Percentiles rank a stretch among this genome's conserved stretches.
phyloP scores from a whole-genome alignment of 2,888 invertebrate species.

The Oscheius sp. region DNA sequence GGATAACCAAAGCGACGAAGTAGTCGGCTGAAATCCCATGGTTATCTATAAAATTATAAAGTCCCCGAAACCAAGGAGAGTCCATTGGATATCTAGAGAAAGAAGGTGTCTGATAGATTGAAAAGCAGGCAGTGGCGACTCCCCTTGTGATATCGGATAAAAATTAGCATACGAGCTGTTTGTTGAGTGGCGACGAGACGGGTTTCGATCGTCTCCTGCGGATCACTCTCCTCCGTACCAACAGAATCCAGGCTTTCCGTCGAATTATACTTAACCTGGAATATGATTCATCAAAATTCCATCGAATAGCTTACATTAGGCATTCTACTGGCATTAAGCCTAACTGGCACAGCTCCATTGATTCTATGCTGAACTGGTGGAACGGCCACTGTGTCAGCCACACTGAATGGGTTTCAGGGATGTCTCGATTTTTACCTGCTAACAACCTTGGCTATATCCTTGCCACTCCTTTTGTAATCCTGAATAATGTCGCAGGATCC shows the following conservation, averaged over 20 bases:
- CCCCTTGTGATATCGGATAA: slow-evolving; percentile 6
- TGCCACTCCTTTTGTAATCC: slow-evolving; percentile 64
- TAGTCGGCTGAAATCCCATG: slow-evolving; percentile 68
- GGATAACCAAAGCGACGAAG: slow-evolving; percentile 77
- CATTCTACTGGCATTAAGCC: slow-evolving; percentile 56
- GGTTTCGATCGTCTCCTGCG: slow-evolving; percentile 65
- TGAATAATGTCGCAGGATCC: slow-evolving; percentile 66
- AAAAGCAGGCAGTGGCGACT: slow-evolving; percentile 5
- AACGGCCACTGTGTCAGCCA: slow-evolving; percentile 47
- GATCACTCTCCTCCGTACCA: slow-evolving; percentile 49
- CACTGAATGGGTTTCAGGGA: slow-evolving; percentile 20
- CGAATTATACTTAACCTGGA: slow-evolving; percentile 39
- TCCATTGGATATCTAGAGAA: not conserved
- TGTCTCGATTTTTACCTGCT: slow-evolving; percentile 17
- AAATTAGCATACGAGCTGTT: slow-evolving; percentile 55
- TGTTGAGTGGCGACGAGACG: slow-evolving; percentile 62
- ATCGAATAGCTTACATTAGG: slow-evolving; percentile 38
- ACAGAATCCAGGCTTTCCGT: slow-evolving; percentile 57
- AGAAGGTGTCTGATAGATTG: not conserved
- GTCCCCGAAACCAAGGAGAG: slow-evolving; percentile 7
- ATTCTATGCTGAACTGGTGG: slow-evolving; percentile 58
- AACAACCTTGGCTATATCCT: slow-evolving; percentile 46
- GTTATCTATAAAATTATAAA: not conserved
- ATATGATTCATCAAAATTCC: no score
- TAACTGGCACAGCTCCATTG: slow-evolving; percentile 63